Evolutionary conservation across 2,113 vertebrate species (phyloP).

Genomic region (Paradoxurus hermaphroditus): DNA sequence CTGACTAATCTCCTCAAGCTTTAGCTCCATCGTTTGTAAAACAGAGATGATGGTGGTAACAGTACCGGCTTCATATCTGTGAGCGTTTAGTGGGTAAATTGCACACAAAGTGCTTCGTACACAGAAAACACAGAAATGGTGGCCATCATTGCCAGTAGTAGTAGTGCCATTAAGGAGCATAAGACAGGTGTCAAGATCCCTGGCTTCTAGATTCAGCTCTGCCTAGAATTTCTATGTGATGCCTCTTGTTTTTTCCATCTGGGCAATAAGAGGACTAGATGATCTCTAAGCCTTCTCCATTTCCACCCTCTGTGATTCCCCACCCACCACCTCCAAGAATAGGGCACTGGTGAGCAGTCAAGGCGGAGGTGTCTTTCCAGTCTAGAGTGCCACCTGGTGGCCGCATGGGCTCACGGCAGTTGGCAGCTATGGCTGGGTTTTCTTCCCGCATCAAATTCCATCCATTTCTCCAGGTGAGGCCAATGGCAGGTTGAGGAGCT

Average conservation of each 20-base stretch:
- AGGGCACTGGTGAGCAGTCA: not conserved
- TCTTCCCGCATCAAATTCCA: not conserved
- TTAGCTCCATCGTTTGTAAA: not conserved
- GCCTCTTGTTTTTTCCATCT: not conserved
- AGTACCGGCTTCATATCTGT: not conserved
- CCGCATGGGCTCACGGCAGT: not conserved
- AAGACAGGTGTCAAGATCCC: too few relatives aligned
- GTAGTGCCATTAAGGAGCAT: fast-evolving
- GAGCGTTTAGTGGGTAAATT: not conserved
- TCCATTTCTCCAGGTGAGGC: not conserved
- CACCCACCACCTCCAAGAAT: not conserved
- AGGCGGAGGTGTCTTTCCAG: not conserved
- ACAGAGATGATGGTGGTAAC: not conserved
- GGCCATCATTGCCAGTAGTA: not conserved
- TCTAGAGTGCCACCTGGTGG: conserved; percentile 70
- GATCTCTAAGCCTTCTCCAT: not conserved
- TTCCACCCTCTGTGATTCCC: not conserved
- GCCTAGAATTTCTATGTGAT: not conserved
- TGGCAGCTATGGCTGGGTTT: not conserved
- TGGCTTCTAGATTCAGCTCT: not conserved
- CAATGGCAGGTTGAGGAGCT: not conserved
- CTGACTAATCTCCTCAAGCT: not conserved
- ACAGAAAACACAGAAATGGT: not conserved
- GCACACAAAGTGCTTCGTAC: not conserved
- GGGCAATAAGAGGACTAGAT: not conserved